Base-by-base conservation (phyloP, 2,888 invertebrate species). In the Rhamphomyia laevipes region DNA sequence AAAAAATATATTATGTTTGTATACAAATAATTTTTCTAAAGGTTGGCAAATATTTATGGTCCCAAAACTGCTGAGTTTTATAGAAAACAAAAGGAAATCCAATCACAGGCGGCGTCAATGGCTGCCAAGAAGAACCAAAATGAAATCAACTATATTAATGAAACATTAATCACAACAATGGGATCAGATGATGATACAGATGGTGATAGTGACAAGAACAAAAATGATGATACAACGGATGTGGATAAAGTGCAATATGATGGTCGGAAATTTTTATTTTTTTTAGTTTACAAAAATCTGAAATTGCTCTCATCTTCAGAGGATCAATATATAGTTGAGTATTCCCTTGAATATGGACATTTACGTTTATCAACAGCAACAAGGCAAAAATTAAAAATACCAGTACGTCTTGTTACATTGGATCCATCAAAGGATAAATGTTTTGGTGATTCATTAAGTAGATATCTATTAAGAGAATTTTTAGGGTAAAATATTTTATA, bases 261-360 rank as follows among this genome's bases (percentile, higher is more conserved):
- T 33, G 50, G 50, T 50, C 41, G 44, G 47, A 50, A 47, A 44
- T 41, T 50, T 50, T 47, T 43, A 45, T 47, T 50, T 47, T 50
- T 31, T 31, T 41, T 47, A 35, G 16, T 47, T 41, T 35, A 46
- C 30, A 50, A 31, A 46, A 46, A 50, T 46, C 18, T 18, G 31
- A 46, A 45, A 45, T 50, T 50, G 31, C 43, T 50, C 40, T 45
- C n/a, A 21, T 42, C 42, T 42, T 42, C 58, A 78, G 90, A 91
- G 60, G 93, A 95, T 61, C 89, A 92, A 63, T 96, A 96, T 67
- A 95, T 97, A 44, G 87, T 97, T 3, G 99, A 99, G 69, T 99
- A 97, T 74, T 91, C 97, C 0, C 73, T 97, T 56, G 95, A 99
- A 68, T 96, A 97, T 68, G 99, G 99, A 0, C 91, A 96, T 66